Evolutionary conservation across 2,113 vertebrate genomes (phyloP).

Genomic region (Ceyx margarethae): DNA sequence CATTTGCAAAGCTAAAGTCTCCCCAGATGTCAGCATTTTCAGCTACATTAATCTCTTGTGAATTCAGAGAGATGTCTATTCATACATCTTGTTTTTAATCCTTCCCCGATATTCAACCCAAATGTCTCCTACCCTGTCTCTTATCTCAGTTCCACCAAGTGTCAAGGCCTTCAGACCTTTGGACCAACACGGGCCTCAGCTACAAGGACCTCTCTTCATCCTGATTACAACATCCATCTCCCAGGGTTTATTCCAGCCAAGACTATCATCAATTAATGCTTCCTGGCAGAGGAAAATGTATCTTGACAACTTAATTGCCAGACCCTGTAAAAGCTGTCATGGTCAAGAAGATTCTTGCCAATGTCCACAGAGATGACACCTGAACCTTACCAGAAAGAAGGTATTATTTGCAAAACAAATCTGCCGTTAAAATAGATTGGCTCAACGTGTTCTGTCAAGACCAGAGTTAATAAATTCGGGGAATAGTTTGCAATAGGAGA

Average conservation of each 20-base stretch:
- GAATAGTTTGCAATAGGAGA: background rate
- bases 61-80: background rate
- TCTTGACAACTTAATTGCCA: slow-evolving; percentile 57
- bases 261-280: slow-evolving; percentile 21
- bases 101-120: background rate
- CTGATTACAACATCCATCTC: background rate
- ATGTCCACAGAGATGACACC: slow-evolving; percentile 24
- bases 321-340: slow-evolving; percentile 22
- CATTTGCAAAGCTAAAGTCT: background rate
- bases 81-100: background rate
- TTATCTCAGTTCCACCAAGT: background rate
- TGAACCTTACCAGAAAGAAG: background rate
- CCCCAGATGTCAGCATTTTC: background rate
- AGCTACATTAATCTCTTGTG: background rate
- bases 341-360: slow-evolving; percentile 40
- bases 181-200: background rate
- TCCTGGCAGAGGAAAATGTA: slow-evolving; percentile 1
- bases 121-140: background rate
- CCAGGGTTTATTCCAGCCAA: background rate
- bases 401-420: slow-evolving; percentile 42
- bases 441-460: slow-evolving; percentile 8
- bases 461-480: background rate
- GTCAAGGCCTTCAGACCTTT: background rate
- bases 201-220: background rate
- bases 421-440: slow-evolving; percentile 18